Evolutionary conservation across 2,113 vertebrate species (phyloP).

Genomic region (Turnix velox): DNA sequence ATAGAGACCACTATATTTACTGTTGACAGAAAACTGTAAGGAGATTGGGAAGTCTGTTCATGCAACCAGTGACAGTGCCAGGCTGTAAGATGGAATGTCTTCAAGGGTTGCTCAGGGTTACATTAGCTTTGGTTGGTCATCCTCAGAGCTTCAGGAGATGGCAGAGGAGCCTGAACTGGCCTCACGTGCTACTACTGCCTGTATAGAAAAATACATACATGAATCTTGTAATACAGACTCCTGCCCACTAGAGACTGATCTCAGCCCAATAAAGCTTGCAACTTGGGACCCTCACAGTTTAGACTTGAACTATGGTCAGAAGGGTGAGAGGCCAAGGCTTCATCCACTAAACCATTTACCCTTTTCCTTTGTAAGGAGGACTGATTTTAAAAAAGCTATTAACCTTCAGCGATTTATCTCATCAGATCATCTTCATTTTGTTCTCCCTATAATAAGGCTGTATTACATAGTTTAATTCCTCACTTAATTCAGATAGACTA

Average conservation of each 20-base stretch:
- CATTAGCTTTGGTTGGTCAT: not conserved
- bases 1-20: not conserved
- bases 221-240: slow-evolving; percentile 73
- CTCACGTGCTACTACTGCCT: not conserved
- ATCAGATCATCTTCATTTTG: slow-evolving; percentile 79
- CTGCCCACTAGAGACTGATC: slow-evolving; percentile 80
- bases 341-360: slow-evolving; percentile 79
- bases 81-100: not conserved
- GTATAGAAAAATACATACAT: slow-evolving; percentile 14
- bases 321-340: slow-evolving; percentile 76
- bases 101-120: not conserved
- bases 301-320: slow-evolving; percentile 75
- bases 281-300: slow-evolving; percentile 53
- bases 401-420: slow-evolving; percentile 79
- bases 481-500: slow-evolving; percentile 58
- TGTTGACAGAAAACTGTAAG: not conserved
- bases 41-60: not conserved
- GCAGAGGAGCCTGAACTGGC: not conserved
- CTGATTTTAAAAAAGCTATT: slow-evolving; percentile 83
- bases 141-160: not conserved
- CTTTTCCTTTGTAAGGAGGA: slow-evolving; percentile 78
- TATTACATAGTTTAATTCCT: slow-evolving; percentile 71
- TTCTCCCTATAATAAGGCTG: slow-evolving; percentile 71
- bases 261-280: slow-evolving; percentile 65
- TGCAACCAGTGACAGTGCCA: not conserved